These are phyloP conservation scores for Dynastes tityus DNA, from an alignment of 2,888 invertebrate genomes.

Conservation along the genomic window DNA sequence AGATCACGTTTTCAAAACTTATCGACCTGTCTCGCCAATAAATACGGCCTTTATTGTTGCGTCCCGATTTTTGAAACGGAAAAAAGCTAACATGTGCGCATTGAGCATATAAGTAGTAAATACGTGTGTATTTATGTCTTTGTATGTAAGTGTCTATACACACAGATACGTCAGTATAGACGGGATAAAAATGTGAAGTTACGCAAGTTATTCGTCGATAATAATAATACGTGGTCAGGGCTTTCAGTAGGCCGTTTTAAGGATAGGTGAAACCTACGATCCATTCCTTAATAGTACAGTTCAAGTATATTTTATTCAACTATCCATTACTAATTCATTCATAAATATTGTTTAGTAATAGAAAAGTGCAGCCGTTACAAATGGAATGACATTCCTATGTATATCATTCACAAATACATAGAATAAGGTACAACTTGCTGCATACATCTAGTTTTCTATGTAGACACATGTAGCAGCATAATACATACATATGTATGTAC, in stretches of 20 bases:
- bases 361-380: slow-evolving; percentile 41
- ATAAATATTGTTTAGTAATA: slow-evolving; percentile 51
- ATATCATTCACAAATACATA: slow-evolving; percentile 44
- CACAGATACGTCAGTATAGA: background rate
- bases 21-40: slow-evolving; percentile 39
- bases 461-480: background rate
- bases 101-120: slow-evolving; percentile 11
- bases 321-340: slow-evolving; percentile 55
- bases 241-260: slow-evolving; percentile 56
- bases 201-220: slow-evolving; percentile 37
- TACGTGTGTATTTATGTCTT: background rate
- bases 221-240: slow-evolving; percentile 54
- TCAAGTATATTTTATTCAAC: slow-evolving; percentile 52
- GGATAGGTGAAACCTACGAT: slow-evolving; percentile 58
- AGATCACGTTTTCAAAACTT: slow-evolving; percentile 43
- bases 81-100: slow-evolving; percentile 29
- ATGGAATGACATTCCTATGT: slow-evolving; percentile 35
- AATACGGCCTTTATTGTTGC: slow-evolving; percentile 41
- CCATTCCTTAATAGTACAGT: slow-evolving; percentile 55
- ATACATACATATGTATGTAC: background rate
- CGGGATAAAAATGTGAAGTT: slow-evolving; percentile 27
- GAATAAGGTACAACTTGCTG: background rate
- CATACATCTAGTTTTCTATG: background rate
- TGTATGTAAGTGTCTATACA: background rate
- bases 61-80: slow-evolving; percentile 26